These are phyloP conservation scores for Candoia aspera DNA, from an alignment of 2,113 vertebrate species.

Conservation along the genomic window DNA sequence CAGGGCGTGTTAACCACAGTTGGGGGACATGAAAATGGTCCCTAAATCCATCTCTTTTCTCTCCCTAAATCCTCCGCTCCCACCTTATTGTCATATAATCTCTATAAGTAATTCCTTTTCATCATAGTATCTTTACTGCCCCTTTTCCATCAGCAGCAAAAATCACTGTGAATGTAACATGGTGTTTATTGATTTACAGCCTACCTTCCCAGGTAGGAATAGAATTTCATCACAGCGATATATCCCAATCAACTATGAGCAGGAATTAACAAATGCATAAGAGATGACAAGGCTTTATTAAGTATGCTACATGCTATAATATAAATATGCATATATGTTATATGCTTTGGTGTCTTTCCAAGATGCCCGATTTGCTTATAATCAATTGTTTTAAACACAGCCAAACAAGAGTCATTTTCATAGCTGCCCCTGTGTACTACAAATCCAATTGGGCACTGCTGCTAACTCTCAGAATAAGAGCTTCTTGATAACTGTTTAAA, in stretches of 20 bases:
- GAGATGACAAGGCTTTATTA: not conserved
- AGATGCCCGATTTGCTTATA: conserved; percentile 5
- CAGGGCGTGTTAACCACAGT: not conserved
- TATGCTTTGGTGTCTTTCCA: conserved; percentile 17
- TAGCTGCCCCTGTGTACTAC: not conserved
- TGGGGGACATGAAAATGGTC: not conserved
- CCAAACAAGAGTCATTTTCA: not conserved
- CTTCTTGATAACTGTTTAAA: not conserved
- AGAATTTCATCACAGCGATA: not conserved
- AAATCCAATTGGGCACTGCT: not conserved
- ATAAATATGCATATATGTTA: not conserved
- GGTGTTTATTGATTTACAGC: not conserved
- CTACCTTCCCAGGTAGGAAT: not conserved
- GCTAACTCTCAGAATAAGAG: conserved; percentile 40
- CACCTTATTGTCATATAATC: too few relatives aligned
- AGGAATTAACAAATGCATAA: not conserved
- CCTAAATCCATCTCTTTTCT: not conserved
- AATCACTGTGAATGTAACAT: not conserved
- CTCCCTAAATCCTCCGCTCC: not conserved
- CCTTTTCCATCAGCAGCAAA: not conserved
- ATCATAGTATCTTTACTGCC: not conserved
- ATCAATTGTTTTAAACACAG: conserved; percentile 33
- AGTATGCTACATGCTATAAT: not conserved
- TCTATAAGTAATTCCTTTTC: too few relatives aligned
- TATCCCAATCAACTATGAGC: not conserved